phyloP scores from a whole-genome alignment of 2,888 invertebrate species.

The Peribatodes rhomboidaria region DNA sequence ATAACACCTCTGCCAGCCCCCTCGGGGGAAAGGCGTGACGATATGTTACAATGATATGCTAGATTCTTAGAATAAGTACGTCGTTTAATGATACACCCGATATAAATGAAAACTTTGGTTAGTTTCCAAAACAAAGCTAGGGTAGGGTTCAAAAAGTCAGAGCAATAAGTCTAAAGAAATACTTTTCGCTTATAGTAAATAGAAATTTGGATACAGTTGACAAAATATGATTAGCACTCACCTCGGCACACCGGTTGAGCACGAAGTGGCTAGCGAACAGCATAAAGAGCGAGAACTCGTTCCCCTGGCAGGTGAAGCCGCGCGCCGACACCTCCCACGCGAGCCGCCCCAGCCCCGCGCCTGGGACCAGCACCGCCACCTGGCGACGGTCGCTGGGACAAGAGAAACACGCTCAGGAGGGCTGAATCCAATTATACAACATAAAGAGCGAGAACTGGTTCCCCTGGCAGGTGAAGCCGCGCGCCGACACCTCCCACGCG shows the following conservation, averaged over 20 bases:
- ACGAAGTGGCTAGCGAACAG: slow-evolving; percentile 98
- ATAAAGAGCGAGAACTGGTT: slow-evolving; percentile 99
- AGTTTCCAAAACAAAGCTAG: too few species aligned
- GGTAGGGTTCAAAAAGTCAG: too few species aligned
- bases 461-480: slow-evolving; percentile 97
- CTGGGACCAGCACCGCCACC: slow-evolving; percentile 95
- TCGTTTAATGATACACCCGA: too few species aligned
- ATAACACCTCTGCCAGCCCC: too few species aligned
- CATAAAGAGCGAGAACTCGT: slow-evolving; percentile 99
- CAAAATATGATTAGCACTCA: too few species aligned
- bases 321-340: slow-evolving; percentile 96
- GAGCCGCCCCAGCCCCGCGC: slow-evolving; percentile 97
- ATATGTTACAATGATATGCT: too few species aligned
- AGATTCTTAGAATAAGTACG: too few species aligned
- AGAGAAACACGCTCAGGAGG: not conserved
- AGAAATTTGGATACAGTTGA: too few species aligned
- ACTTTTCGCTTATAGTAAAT: too few species aligned
- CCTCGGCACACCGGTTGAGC: slow-evolving; percentile 92
- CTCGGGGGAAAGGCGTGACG: too few species aligned
- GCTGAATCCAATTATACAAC: slow-evolving; percentile 88
- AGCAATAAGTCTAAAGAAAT: too few species aligned
- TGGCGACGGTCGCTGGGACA: slow-evolving; percentile 75
- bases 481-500: slow-evolving; percentile 96
- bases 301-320: slow-evolving; percentile 98
- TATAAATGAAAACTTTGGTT: too few species aligned